Base-by-base conservation (phyloP, 2,888 invertebrate species). In the Desoria tigrina region DNA sequence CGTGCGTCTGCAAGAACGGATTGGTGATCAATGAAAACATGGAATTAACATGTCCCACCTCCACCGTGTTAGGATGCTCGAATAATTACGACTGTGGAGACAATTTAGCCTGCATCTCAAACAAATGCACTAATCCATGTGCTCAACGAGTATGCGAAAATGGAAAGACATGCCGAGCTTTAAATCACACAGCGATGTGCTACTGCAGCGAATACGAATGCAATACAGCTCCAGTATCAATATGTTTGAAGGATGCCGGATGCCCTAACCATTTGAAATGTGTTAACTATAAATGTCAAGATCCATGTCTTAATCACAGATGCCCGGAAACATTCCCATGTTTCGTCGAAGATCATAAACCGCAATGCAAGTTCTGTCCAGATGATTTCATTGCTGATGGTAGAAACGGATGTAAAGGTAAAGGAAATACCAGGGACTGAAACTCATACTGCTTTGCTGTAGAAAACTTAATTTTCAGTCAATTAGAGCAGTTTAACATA, bases 321-420 rank as follows among this genome's bases (percentile, higher is more conserved):
- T 93, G 93, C 83, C 89, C 90, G 78, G 85, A 86, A 78, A 87
- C 87, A 80, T 89, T 91, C 77, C 93, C 94, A 78, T 94, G 94
- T 85, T 89, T 89, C 83, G 93, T 93, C 78, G 92, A 93, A 86
- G 91, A 93, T 83, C 94, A 94, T 85, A 91, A 90, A 84, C 90
- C 94, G 78, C 88, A 90, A 82, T 94, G 94, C 90, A 92, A 92
- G 88, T 92, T 91, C 87, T 94, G 94, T 86, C 92, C 94, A 80
- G 86, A 87, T 83, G 94, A 93, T 85, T 94, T 90, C 86, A 88
- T 88, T 84, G 89, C 90, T 82, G 92, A 94, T 84, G 87, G 90
- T 81, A 88, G 88, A 86, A 89, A 90, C 84, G 93, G 93, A 89
- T 94, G 94, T 86, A 91, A 92, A 93, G 93, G 94, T 94, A 94